Evolutionary conservation across 1,140 invertebrate species (phyloP).

Genomic region (Micrasema longulum): DNA sequence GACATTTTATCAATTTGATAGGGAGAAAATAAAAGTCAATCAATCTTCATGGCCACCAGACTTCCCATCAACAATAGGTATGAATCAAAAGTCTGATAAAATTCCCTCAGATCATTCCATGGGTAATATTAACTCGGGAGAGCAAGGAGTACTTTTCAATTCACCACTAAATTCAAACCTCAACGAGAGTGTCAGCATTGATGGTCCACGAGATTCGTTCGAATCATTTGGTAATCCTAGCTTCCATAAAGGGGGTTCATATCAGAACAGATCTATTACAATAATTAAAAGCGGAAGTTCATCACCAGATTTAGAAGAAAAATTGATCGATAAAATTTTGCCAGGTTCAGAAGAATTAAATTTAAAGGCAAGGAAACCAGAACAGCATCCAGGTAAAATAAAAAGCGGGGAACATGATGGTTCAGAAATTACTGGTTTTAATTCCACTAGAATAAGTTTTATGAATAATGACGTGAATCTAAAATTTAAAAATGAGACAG

Average conservation of each 20-base stretch:
- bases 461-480: slow-evolving; percentile 24
- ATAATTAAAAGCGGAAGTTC: slow-evolving; percentile 2
- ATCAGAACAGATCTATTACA: slow-evolving; percentile 3
- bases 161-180: slow-evolving; percentile 41
- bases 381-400: slow-evolving; percentile 12
- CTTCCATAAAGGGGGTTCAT: background rate
- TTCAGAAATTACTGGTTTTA: background rate
- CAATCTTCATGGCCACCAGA: slow-evolving; percentile 48
- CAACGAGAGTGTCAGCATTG: slow-evolving; percentile 44
- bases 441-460: slow-evolving; percentile 26
- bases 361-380: background rate
- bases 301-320: background rate
- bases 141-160: slow-evolving; percentile 47
- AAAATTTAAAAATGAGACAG: background rate
- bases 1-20: slow-evolving; percentile 51
- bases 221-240: background rate
- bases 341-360: slow-evolving; percentile 11
- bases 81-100: slow-evolving; percentile 35
- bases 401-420: background rate
- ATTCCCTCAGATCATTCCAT: slow-evolving; percentile 33
- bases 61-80: slow-evolving; percentile 44
- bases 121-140: slow-evolving; percentile 23
- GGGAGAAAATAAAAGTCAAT: slow-evolving; percentile 43
- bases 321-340: background rate
- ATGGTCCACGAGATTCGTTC: slow-evolving; percentile 16